Conservation (phyloP, 1,140 invertebrate species). For the Bombus terrestris region DNA sequence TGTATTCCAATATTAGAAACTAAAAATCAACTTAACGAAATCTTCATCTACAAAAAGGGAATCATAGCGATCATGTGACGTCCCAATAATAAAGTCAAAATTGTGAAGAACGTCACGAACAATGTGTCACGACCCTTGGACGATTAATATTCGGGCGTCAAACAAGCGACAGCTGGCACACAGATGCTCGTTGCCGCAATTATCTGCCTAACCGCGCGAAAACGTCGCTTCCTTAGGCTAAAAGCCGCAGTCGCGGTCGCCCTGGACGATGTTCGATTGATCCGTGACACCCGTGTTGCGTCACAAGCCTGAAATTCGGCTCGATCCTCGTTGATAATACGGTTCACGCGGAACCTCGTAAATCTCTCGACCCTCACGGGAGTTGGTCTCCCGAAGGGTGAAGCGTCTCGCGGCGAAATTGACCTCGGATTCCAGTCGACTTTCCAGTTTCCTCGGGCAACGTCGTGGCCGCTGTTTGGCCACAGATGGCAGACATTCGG, state of each 20-base stretch:
- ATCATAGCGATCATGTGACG: neutral
- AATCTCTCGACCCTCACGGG: neutral
- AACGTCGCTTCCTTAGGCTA: neutral
- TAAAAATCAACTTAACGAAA: neutral
- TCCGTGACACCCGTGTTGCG: neutral
- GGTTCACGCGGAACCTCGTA: conserved; percentile 4
- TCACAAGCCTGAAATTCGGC: neutral
- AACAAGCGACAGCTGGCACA: neutral
- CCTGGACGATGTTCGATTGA: neutral
- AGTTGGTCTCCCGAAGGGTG: neutral
- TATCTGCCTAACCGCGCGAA: neutral
- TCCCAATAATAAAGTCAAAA: neutral
- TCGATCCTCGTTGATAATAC: conserved; percentile 8
- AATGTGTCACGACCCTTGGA: too few species aligned
- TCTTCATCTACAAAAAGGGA: neutral
- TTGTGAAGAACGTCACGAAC: neutral
- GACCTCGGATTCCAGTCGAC: neutral
- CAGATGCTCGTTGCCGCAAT: conserved; percentile 9
- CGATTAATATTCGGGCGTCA: neutral
- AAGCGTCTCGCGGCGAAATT: neutral
- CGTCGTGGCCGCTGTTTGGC: conserved; percentile 17
- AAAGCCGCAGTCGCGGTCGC: neutral
- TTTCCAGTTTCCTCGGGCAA: neutral
- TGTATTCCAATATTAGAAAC: neutral
- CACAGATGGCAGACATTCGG: conserved; percentile 16